Conservation (phyloP, 2,797 vertebrate species). For the Champsocephalus esox region DNA sequence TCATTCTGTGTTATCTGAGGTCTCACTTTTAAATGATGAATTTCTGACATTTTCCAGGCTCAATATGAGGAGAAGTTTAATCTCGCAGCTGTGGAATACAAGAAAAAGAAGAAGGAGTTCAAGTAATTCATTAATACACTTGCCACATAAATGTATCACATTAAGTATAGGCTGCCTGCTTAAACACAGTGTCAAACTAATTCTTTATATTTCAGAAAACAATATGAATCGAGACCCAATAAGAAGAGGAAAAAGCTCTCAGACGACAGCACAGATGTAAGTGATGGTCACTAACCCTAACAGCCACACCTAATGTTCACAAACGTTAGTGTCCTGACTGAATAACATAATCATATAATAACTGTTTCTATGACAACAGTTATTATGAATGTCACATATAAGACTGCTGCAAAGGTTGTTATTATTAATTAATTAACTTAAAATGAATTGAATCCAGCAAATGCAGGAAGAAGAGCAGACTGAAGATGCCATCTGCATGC, state of each 20-base stretch:
- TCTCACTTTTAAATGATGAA: neutral
- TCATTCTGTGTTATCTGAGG: neutral
- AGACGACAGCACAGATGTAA: slow-evolving; percentile 78
- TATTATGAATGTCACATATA: neutral
- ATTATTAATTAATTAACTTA: neutral
- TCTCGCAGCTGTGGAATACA: slow-evolving; percentile 82
- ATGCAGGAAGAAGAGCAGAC: neutral
- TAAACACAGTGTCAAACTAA: neutral
- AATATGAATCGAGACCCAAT: neutral
- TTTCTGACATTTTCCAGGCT: slow-evolving; percentile 71
- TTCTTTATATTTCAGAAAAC: slow-evolving; percentile 43
- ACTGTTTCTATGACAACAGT: neutral
- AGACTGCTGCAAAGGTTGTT: neutral
- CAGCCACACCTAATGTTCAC: slow-evolving; percentile 67
- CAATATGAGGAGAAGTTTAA: slow-evolving; percentile 86
- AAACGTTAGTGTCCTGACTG: neutral
- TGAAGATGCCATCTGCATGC: neutral
- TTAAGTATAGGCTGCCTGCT: neutral
- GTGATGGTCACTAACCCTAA: slow-evolving; percentile 76
- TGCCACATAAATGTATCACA: neutral
- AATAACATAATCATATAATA: neutral
- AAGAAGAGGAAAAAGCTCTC: neutral
- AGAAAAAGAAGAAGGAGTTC: slow-evolving; percentile 81
- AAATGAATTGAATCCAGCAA: neutral
- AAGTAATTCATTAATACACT: slow-evolving; percentile 73